phyloP scores from a whole-genome alignment of 2,113 vertebrate genomes.

The Tychaedon coryphoeus region DNA sequence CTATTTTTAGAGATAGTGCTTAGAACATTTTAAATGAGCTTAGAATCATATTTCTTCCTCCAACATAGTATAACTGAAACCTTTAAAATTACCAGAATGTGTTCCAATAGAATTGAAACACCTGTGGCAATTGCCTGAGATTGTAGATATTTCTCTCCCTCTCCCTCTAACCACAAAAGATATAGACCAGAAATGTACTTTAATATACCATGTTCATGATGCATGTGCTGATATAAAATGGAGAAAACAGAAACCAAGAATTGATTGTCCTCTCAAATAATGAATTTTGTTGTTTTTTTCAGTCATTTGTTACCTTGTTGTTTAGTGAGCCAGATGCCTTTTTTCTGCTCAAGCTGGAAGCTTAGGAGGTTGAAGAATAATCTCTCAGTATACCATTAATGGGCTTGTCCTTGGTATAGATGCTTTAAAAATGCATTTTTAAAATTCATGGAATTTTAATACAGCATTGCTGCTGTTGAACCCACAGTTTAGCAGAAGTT shows the following conservation, averaged over 20 bases:
- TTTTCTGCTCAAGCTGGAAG: not conserved
- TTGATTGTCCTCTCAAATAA: not conserved
- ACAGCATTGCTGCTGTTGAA: not conserved
- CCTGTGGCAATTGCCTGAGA: not conserved
- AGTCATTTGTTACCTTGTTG: not conserved
- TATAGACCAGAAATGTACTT: not conserved
- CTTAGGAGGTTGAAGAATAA: not conserved
- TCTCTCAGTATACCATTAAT: not conserved
- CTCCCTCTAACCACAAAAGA: not conserved
- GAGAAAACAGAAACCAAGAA: not conserved
- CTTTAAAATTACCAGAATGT: not conserved
- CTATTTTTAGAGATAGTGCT: not conserved
- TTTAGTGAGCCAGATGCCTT: not conserved
- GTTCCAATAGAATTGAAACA: not conserved
- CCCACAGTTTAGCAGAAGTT: not conserved
- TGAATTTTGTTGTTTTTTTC: not conserved
- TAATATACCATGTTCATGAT: rapidly evolving
- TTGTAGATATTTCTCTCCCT: not conserved
- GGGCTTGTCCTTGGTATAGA: not conserved
- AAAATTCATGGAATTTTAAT: not conserved
- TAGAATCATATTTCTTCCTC: not conserved
- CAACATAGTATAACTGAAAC: not conserved
- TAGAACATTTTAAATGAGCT: not conserved
- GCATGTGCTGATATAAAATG: not conserved
- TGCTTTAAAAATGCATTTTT: not conserved